A percentile compares a stretch with the other conserved stretches of the same genome.
Conservation (phyloP, 2,888 invertebrate genomes). For the Julus scandinavius region DNA sequence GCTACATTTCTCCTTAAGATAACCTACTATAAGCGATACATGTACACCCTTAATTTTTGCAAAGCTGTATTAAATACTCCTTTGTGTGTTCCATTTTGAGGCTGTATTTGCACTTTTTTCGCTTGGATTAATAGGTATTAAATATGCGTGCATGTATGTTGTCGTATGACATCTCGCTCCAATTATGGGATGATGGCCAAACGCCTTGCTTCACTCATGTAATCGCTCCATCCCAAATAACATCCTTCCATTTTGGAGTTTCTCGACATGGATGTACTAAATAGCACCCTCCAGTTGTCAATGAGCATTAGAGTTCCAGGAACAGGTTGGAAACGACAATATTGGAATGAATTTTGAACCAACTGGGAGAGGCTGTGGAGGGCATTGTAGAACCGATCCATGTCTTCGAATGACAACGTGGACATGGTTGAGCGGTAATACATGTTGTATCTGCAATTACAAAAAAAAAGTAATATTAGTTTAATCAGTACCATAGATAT, state of each 20-base stretch:
- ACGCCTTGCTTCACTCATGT: slow-evolving; percentile 54
- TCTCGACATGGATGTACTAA: background rate
- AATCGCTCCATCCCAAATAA: slow-evolving; percentile 55
- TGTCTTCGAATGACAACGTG: slow-evolving; percentile 4
- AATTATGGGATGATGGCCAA: background rate
- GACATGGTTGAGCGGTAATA: slow-evolving; percentile 53
- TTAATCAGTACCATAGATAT: no score
- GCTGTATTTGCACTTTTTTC: background rate
- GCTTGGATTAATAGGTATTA: background rate
- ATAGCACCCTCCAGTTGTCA: slow-evolving; percentile 55
- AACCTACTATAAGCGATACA: background rate
- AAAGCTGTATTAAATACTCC: background rate
- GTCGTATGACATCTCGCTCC: background rate
- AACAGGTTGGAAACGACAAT: background rate
- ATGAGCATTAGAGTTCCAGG: slow-evolving; percentile 45
- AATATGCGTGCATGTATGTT: background rate
- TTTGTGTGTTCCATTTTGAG: background rate
- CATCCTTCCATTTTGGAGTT: slow-evolving; percentile 46
- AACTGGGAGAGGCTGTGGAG: slow-evolving; percentile 48
- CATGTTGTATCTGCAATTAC: slow-evolving; percentile 51
- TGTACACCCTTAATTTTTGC: background rate
- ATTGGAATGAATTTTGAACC: background rate
- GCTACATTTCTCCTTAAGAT: background rate
- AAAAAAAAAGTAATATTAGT: no score
- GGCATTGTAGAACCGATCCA: slow-evolving; percentile 53